Evolutionary conservation across 2,797 vertebrate genomes (phyloP).

Genomic region (Peromyscus eremicus): DNA sequence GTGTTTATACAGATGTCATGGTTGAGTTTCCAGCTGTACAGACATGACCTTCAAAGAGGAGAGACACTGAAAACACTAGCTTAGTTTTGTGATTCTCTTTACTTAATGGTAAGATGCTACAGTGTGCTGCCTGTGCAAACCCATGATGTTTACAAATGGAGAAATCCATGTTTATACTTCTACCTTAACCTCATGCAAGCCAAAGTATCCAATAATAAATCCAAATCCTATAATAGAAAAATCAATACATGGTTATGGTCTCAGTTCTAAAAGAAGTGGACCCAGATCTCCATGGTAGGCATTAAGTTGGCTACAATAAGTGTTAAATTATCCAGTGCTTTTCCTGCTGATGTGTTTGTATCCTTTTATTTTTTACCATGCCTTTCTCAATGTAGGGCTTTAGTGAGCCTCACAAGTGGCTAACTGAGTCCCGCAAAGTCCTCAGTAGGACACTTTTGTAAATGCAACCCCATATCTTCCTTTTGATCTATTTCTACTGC

Average conservation of each 20-base stretch:
- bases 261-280: conserved; percentile 17
- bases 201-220: neutral
- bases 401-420: neutral
- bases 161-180: conserved; percentile 32
- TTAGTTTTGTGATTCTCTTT: conserved; percentile 25
- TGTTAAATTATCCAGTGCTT: neutral
- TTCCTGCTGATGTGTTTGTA: neutral
- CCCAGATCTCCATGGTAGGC: neutral
- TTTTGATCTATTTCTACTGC: neutral
- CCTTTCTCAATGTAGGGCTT: neutral
- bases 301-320: conserved; percentile 18
- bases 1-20: conserved; percentile 49
- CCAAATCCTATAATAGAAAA: neutral
- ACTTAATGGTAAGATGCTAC: neutral
- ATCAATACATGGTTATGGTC: neutral
- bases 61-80: neutral
- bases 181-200: neutral
- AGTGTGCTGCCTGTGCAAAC: neutral
- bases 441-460: neutral
- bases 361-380: neutral
- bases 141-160: conserved; percentile 34
- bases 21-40: conserved; percentile 39
- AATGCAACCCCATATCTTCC: neutral
- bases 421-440: neutral
- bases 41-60: conserved; percentile 66